Evolutionary conservation across 2,113 vertebrate genomes (phyloP).

Genomic region (Xiphorhynchus elegans): DNA sequence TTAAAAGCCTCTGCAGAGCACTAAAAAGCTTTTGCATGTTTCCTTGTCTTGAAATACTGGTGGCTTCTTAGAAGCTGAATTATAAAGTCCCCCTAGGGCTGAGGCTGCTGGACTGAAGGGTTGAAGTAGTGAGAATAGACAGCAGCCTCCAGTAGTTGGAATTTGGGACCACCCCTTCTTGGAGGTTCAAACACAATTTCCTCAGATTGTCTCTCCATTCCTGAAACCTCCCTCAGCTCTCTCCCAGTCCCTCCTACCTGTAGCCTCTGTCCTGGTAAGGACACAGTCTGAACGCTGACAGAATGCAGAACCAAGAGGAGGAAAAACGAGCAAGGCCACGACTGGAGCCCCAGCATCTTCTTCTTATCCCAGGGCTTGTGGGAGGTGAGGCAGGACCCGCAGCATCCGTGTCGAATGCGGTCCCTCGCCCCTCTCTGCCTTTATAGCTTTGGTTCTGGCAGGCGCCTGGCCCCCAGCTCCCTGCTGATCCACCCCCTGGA

Average conservation of each 20-base stretch:
- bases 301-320: constrained; percentile 40
- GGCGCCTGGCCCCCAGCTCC: constrained; percentile 6
- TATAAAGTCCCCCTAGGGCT: neutral
- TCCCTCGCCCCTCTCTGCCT: neutral
- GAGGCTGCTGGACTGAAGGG: neutral
- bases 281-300: constrained; percentile 32
- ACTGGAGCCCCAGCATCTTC: constrained; percentile 28
- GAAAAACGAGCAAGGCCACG: neutral
- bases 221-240: neutral
- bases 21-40: neutral
- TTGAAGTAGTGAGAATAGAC: neutral
- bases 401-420: neutral
- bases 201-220: neutral
- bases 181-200: neutral
- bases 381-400: neutral
- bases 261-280: constrained; percentile 42
- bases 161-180: neutral
- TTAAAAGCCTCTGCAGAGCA: neutral
- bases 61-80: neutral
- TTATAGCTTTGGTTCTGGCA: constrained; percentile 53
- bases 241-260: constrained; percentile 46
- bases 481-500: constrained; percentile 22
- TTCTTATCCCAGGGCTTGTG: neutral
- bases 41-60: neutral
- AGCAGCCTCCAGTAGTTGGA: neutral